phyloP scores from a whole-genome alignment of 2,113 vertebrate species.

The Pseudorhombus dupliciocellatus region DNA sequence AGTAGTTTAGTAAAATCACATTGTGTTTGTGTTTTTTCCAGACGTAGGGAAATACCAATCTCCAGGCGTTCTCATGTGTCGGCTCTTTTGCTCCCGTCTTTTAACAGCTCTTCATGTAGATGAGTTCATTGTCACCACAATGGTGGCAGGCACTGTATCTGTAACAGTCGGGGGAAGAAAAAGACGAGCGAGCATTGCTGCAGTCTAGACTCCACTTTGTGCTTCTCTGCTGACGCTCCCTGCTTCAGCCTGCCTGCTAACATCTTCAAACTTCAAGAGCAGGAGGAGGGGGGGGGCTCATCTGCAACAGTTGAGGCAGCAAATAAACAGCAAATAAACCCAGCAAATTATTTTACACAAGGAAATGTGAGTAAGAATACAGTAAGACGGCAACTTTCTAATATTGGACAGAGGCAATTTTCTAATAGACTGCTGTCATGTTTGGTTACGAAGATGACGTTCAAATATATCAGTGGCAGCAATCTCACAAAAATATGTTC shows the following conservation, averaged over 20 bases:
- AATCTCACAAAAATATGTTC: background rate
- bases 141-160: conserved; percentile 22
- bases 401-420: background rate
- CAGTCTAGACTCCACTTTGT: conserved; percentile 29
- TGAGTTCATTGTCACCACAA: conserved; percentile 44
- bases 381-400: background rate
- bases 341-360: conserved; percentile 61
- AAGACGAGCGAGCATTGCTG: conserved; percentile 27
- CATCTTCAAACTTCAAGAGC: conserved; percentile 48
- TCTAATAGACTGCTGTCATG: background rate
- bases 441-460: background rate
- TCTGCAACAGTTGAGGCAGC: conserved; percentile 46
- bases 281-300: conserved; percentile 23
- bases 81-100: conserved; percentile 34
- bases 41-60: conserved; percentile 40
- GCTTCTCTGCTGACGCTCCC: conserved; percentile 23
- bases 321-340: conserved; percentile 70
- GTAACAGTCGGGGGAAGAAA: conserved; percentile 8
- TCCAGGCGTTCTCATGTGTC: conserved; percentile 28
- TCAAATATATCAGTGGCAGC: conserved; percentile 16
- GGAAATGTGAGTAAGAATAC: conserved; percentile 51
- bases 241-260: conserved; percentile 18
- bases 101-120: conserved; percentile 45
- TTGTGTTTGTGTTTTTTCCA: conserved; percentile 40
- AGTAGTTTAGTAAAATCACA: conserved; percentile 36